Conservation (phyloP, 2,113 vertebrate genomes). For the Otocyon megalotis region DNA sequence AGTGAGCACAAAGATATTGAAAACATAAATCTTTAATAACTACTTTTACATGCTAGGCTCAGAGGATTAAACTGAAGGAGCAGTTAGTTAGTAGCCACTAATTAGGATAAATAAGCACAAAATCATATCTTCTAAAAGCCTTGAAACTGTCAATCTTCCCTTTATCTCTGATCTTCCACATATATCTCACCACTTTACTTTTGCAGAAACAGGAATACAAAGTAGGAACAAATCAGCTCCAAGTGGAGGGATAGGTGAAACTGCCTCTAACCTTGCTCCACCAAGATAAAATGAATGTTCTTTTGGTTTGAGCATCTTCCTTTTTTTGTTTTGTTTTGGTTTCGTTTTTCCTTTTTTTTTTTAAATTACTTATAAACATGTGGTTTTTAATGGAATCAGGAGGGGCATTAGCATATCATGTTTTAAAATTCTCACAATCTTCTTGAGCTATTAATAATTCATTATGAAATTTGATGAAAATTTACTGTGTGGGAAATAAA, state of each 20-base stretch:
- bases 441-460: neutral
- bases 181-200: neutral
- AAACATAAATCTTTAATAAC: neutral
- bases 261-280: neutral
- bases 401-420: neutral
- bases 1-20: neutral
- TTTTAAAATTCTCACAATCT: neutral
- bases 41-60: neutral
- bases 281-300: neutral
- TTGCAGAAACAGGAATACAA: neutral
- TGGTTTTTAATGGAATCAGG: neutral
- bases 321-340: neutral
- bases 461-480: slow-evolving; percentile 29
- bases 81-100: neutral
- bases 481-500: neutral
- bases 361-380: neutral
- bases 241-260: neutral
- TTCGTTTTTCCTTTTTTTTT: neutral
- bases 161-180: neutral
- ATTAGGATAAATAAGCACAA: neutral
- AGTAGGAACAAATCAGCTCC: neutral
- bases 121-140: neutral
- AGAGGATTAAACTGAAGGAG: neutral
- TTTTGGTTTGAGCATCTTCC: neutral
- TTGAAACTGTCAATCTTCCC: neutral